Evolutionary conservation across 2,797 vertebrate genomes (phyloP), one percentile per base, ranked within the genome.

Genomic region (Myoxocephalus aenaeus): DNA sequence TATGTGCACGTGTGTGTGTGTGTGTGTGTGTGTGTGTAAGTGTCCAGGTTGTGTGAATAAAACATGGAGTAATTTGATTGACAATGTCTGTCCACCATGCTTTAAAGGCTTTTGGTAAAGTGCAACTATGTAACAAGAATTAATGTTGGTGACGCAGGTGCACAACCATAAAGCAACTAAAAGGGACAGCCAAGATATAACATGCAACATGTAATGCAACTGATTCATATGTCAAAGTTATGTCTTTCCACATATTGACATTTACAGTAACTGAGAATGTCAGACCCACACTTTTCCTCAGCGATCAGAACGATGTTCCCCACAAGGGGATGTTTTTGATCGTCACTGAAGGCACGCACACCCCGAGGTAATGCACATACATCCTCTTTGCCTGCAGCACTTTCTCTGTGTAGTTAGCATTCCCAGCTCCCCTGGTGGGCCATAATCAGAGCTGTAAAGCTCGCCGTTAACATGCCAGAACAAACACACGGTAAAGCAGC

Each of bases 401-500:
- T 85, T 73, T 79, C 70, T 25, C 51, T 51, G 79, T 78, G 73
- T 84, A 87, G 90, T 90, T 91, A 86, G 83, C 76, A 25, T 56
- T 79, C 29, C 38, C 51, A 18, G 74, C 65, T 85, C 73, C 89
- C 83, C 81, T 10, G 42, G 83, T 83, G 90, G 88, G 84, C 77
- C 77, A 83, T 93, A 86, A 92, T 90, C 85, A 87, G 73, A 75
- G 74, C 76, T 40, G 82, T 92, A 92, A 92, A 92, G 88, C 79
- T 56, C 40, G 71, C 84, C 72, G 61, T 92, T 94, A 94, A 93
- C 88, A 89, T 92, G 89, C 84, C 93, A 92, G 86, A 90, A 91
- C 89, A 94, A 93, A 92, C 89, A 91, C 84, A 89, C 86, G 82
- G 83, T 90, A 93, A 94, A 92, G 82, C 79, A 86, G 82, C 76